A percentile compares a stretch with the other conserved stretches of the same genome.
Conservation (phyloP, 2,797 vertebrate genomes). For the Arctocebus calabarensis region DNA sequence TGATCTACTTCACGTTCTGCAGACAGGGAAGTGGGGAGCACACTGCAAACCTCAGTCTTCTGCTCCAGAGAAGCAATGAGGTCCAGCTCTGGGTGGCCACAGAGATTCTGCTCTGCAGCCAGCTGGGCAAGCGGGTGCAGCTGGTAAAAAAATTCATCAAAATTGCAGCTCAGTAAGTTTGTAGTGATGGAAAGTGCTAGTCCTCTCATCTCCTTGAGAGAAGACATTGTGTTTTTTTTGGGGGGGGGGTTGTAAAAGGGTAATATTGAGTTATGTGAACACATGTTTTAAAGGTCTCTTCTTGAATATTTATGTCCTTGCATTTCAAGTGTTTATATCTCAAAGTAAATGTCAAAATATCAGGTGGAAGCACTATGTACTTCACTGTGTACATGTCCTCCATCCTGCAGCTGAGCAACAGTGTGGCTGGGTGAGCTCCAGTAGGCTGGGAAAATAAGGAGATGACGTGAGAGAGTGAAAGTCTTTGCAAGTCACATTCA, state of each 20-base stretch:
- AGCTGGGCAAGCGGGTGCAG: conserved; percentile 96
- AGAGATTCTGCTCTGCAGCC: conserved; percentile 94
- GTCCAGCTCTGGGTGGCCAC: conserved; percentile 99
- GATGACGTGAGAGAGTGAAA: neutral
- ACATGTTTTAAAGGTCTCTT: conserved; percentile 38
- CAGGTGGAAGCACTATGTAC: neutral
- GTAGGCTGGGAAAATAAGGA: neutral
- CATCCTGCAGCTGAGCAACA: neutral
- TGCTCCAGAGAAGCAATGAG: conserved; percentile 97
- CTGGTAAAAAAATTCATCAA: conserved; percentile 99
- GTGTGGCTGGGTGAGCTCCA: fast-evolving
- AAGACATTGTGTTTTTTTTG: neutral
- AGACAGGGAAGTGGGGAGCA: conserved; percentile 91
- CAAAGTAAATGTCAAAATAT: conserved; percentile 53
- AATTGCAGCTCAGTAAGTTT: conserved; percentile 97
- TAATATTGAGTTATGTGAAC: neutral
- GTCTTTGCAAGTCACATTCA: neutral
- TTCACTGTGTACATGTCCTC: neutral
- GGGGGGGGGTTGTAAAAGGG: neutral
- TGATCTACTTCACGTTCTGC: conserved; percentile 97
- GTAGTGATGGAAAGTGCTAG: neutral
- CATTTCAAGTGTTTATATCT: conserved; percentile 37
- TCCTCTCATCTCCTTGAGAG: neutral
- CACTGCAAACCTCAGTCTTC: conserved; percentile 93
- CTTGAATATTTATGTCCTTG: conserved; percentile 65